Conservation (phyloP, 2,888 invertebrate species). For the Phoronis australis region DNA sequence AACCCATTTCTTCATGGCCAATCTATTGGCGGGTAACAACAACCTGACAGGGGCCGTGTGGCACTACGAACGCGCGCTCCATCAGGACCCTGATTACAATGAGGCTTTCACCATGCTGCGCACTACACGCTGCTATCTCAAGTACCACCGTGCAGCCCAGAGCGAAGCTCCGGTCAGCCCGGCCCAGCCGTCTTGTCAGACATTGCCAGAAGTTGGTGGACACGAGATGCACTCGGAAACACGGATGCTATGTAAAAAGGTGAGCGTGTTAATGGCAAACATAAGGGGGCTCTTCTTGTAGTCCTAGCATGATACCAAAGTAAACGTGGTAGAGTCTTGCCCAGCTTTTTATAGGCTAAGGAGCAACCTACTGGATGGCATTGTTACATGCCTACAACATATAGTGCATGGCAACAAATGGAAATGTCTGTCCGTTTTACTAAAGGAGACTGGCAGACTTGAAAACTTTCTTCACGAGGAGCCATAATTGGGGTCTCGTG, state of each 20-base stretch:
- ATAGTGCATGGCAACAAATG: too few species aligned
- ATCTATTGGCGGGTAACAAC: slow-evolving; percentile 63
- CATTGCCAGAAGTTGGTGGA: neutral
- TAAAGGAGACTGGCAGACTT: too few species aligned
- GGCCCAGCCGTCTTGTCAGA: neutral
- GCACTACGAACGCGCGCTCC: slow-evolving; percentile 45
- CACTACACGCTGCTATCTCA: slow-evolving; percentile 44
- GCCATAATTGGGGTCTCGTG: too few species aligned
- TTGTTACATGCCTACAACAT: too few species aligned
- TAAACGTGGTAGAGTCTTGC: too few species aligned
- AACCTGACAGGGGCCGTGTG: slow-evolving; percentile 54
- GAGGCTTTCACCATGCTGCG: slow-evolving; percentile 39
- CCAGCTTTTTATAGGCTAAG: too few species aligned
- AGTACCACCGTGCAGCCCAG: slow-evolving; percentile 41
- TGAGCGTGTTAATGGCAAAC: too few species aligned
- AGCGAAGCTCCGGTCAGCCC: slow-evolving; percentile 32
- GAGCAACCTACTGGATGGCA: too few species aligned
- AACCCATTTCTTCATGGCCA: slow-evolving; percentile 65
- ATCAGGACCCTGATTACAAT: slow-evolving; percentile 35
- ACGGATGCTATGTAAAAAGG: slow-evolving; percentile 43
- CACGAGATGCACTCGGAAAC: slow-evolving; percentile 30
- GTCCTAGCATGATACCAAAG: too few species aligned
- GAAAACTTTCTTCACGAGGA: too few species aligned
- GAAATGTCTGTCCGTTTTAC: too few species aligned
- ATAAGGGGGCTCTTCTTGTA: too few species aligned